Evolutionary conservation across 2,888 invertebrate genomes (phyloP), one percentile per base, ranked within the genome.

Genomic region (Chrysodeixis includens): DNA sequence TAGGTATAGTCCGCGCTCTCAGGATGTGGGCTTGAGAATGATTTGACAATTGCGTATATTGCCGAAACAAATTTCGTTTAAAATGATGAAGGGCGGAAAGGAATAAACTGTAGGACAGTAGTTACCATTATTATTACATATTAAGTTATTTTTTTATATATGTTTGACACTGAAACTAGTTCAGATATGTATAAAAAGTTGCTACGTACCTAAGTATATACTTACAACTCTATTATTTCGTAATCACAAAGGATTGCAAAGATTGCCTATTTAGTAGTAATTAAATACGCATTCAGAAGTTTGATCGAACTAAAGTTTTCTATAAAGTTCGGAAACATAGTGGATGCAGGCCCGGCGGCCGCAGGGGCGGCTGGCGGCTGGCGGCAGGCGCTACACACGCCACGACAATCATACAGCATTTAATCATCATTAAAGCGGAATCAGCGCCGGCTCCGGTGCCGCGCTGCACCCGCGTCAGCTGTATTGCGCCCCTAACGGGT

Each of bases 361-460:
- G 53, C 66, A 67, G 70, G 73, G 73, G 79, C 63, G 35, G 35
- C 35, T 4, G 35, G 40, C 40, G 40, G 40, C 35, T 12, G 35
- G 32, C 32, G 32, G 35, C 40, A 4, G 26, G 26, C 62, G 74
- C 71, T 78, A 79, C 87, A 88, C 90, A 88, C 88, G 87, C 86
- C 80, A 86, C 88, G 86, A 90, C 93, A 90, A 95, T 95, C 93
- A 92, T 93, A 92, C 86, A 86, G 87, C 91, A 90, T 92, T 95
- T 94, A 94, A 94, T 95, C 95, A 93, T 93, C 90, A 94, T 95
- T 94, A 95, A 94, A 95, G 86, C 79, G 82, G 86, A 91, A 95
- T 95, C 95, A 94, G 92, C 85, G 86, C 76, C 88, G 2, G 83
- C 83, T 80, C 79, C 83, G 85, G 67, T 88, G 89, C 88, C 87